Evolutionary conservation across 2,888 invertebrate genomes (phyloP), one percentile per base, ranked within the genome.

Genomic region (Drosophila borealis): DNA sequence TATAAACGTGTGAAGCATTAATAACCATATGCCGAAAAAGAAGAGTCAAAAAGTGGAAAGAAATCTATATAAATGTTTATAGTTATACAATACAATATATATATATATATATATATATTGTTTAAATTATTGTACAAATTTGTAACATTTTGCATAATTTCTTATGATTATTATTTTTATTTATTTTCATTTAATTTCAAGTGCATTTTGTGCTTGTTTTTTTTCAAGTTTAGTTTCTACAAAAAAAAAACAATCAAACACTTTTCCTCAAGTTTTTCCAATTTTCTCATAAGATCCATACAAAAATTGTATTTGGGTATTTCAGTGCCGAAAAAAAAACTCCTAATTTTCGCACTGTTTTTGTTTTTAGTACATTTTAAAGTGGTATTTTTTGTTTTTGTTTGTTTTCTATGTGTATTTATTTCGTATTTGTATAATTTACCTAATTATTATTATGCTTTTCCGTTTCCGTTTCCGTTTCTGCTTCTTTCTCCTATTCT

Each of bases 111-210:
- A 5, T 37, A 42, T 59, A 59, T 64, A 69, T 73, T 63, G 46
- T 66, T 69, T 46, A 70, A 79, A 79, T 81, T 83, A 86, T 86
- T 83, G 83, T 83, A 79, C 79, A 81, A 57, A 70, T 68, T 78
- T 55, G 56, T 70, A 81, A 80, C 78, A 77, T 70, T 77, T 70
- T 69, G 65, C 76, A 54, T 66, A 70, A 39, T 19, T 53, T 66
- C 46, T 66, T 63, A 39, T 44, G 25, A 62, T 56, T 60, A 50
- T 49, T 33, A 39, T 65, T 63, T 53, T 53, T 63, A 36, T 48
- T 49, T 21, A 14, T 62, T n/a, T 17, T 51, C 3, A 49, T 57
- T 17, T 33, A 9, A 10, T 19, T 10, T 25, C 34, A 55, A 77
- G 77, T 76, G 77, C 75, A 29, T 69, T 76, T 76, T 76, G 75